Evolutionary conservation across 2,888 invertebrate genomes (phyloP).

Genomic region (Nomada flava): DNA sequence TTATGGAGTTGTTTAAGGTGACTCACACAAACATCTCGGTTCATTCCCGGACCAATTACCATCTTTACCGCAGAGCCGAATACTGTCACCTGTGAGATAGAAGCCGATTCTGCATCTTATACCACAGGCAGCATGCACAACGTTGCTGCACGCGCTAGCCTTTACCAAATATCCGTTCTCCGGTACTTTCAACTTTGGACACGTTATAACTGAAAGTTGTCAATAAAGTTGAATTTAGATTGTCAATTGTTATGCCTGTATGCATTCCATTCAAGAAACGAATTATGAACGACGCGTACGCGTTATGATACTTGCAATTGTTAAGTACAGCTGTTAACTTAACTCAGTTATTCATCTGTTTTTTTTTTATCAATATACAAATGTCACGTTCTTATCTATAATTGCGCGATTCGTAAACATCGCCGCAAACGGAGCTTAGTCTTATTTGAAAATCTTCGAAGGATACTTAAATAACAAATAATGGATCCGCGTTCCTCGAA

Average conservation of each 20-base stretch:
- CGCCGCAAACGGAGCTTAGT: not conserved
- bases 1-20: slow-evolving; percentile 76
- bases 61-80: slow-evolving; percentile 87
- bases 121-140: slow-evolving; percentile 90
- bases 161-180: slow-evolving; percentile 89
- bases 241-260: not conserved
- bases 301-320: no score
- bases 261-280: not conserved
- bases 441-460: not conserved
- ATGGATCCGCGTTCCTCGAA: slow-evolving; percentile 70
- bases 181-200: slow-evolving; percentile 86
- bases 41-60: slow-evolving; percentile 89
- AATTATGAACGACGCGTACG: not conserved
- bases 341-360: not conserved
- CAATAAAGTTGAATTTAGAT: not conserved
- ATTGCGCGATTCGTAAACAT: not conserved
- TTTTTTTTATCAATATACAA: not conserved
- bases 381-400: not conserved
- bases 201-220: slow-evolving; percentile 85
- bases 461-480: not conserved
- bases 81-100: slow-evolving; percentile 85
- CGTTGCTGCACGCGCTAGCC: slow-evolving; percentile 86
- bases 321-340: slow-evolving; percentile 6
- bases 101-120: slow-evolving; percentile 89
- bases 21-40: slow-evolving; percentile 87